Percentiles rank a stretch among this genome's conserved stretches.
These are phyloP conservation scores for Gracilinanus agilis DNA, from an alignment of 2,113 vertebrate genomes.

Conservation along the genomic window DNA sequence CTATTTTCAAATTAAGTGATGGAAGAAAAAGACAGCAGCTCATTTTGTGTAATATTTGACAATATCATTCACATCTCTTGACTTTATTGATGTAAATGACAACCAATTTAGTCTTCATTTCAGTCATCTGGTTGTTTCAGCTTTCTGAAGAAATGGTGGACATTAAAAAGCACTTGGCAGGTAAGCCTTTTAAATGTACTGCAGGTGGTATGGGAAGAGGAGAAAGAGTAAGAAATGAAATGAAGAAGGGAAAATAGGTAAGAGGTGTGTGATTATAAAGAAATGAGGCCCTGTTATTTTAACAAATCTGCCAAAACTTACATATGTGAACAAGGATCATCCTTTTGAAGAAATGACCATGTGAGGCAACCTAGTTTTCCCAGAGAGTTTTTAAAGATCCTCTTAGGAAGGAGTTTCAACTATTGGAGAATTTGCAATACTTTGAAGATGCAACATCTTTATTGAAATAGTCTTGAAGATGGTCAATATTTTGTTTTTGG, in stretches of 20 bases:
- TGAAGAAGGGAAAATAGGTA: not conserved
- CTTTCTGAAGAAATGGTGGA: not conserved
- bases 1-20: slow-evolving; percentile 2
- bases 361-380: not conserved
- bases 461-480: not conserved
- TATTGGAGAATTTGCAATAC: not conserved
- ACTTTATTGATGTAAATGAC: not conserved
- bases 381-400: not conserved
- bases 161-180: slow-evolving; percentile 1
- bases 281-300: not conserved
- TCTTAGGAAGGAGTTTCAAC: not conserved
- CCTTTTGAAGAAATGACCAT: not conserved
- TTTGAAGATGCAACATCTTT: not conserved
- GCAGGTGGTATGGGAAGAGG: not conserved
- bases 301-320: not conserved
- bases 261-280: not conserved
- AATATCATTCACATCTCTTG: not conserved
- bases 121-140: not conserved
- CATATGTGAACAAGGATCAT: not conserved
- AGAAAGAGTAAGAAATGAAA: not conserved
- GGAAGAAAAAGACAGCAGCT: not conserved
- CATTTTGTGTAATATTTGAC: not conserved
- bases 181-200: not conserved
- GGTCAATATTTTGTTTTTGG: not conserved
- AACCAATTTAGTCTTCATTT: not conserved